Percentiles rank a stretch among this genome's conserved stretches.
Evolutionary conservation across 2,888 invertebrate species (phyloP).

Genomic region (Piscicola geometra): DNA sequence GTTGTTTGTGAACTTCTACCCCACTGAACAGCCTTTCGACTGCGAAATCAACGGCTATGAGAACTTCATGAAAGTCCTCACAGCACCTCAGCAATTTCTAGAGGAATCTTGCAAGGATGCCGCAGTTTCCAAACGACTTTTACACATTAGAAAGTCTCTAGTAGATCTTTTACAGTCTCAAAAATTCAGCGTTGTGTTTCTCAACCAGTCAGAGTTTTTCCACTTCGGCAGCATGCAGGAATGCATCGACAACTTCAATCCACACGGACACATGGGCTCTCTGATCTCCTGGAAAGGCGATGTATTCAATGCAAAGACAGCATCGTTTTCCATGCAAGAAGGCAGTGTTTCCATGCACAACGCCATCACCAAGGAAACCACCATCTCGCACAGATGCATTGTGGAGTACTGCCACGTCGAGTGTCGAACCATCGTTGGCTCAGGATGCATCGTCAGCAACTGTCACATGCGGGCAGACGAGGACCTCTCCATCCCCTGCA

Average conservation of each 20-base stretch:
- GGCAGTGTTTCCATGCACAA: constrained; percentile 51
- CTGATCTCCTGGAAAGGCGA: constrained; percentile 48
- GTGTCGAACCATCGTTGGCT: constrained; percentile 48
- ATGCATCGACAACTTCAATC: constrained; percentile 50
- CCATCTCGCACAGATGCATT: constrained; percentile 46
- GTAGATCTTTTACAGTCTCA: constrained; percentile 49
- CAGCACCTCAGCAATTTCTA: constrained; percentile 47
- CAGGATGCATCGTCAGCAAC: constrained; percentile 53
- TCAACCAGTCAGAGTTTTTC: constrained; percentile 56
- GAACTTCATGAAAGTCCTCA: constrained; percentile 57
- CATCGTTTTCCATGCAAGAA: neutral
- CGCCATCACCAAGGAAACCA: constrained; percentile 46
- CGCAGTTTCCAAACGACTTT: constrained; percentile 46
- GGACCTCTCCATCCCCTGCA: constrained; percentile 45
- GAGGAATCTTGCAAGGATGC: constrained; percentile 49
- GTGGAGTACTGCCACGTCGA: constrained; percentile 55
- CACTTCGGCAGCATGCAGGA: constrained; percentile 58
- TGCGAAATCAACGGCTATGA: constrained; percentile 59
- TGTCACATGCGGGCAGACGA: constrained; percentile 44
- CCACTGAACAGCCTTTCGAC: constrained; percentile 48
- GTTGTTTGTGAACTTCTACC: constrained; percentile 51
- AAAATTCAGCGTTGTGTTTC: constrained; percentile 50
- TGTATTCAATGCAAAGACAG: constrained; percentile 43
- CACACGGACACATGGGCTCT: constrained; percentile 45
- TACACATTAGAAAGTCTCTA: constrained; percentile 49